Base-by-base conservation (phyloP, 2,888 invertebrate species). In the Phalera bucephala region DNA sequence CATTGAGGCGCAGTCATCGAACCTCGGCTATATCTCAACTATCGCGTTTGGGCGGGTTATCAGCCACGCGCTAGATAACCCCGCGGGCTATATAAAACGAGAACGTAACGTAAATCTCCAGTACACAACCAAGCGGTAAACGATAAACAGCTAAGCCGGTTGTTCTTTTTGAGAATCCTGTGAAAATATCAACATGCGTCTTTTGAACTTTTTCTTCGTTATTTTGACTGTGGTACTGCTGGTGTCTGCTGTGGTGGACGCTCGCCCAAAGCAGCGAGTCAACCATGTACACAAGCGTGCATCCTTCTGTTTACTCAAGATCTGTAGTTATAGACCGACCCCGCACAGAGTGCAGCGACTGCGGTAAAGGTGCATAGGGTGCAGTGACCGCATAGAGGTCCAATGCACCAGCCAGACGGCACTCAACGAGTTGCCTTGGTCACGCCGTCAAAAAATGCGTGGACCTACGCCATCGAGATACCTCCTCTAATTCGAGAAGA, bases 1-100 rank as follows among this genome's bases (percentile, higher is more conserved):
- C 86, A 87, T 88, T 87, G 87, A 75, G 60, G 40, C 40, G 47
- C 85, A 84, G 86, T 88, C 87, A 87, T 83, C 85, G 88, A 88
- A 86, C 88, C 68, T 70, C 49, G 30, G 21, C 36, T 35, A 17
- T 59, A 57, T 59, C 51, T 4, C 22, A 13, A 13, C 37, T 72
- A 73, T 72, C 74, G 54, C 64, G 63, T 72, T 86, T 85, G 31
- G 81, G 78, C 52, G 72, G 77, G 80, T 81, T 83, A 86, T 85
- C 85, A 59, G 49, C 68, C 86, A 83, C 88, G 84, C 83, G 86
- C 81, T 25, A 63, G 88, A 88, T 88, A 86, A 82, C 84, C 83
- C 54, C 48, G 41, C 47, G 54, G 50, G 60, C 68, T 86, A 86
- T 84, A 88, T 76, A 80, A 72, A 30, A 62, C 52, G 64, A 57